Conservation (phyloP, 2,888 invertebrate genomes). For the Cosmia pyralina region DNA sequence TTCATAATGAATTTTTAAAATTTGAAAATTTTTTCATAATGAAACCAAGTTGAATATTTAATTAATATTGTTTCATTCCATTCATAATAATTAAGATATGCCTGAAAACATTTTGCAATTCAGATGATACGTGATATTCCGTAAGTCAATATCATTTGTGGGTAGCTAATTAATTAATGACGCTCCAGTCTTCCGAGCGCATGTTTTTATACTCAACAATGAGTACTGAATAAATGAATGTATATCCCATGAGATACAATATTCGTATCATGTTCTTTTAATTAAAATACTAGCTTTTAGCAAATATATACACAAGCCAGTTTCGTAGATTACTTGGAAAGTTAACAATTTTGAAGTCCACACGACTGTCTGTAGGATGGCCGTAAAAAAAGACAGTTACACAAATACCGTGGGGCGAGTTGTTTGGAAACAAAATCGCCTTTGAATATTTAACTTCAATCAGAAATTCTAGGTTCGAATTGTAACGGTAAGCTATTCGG, state of each 20-base stretch:
- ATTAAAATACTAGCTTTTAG: conserved; percentile 26
- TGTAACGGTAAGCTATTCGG: conserved; percentile 37
- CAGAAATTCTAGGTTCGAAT: conserved; percentile 46
- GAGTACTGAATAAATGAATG: conserved; percentile 19
- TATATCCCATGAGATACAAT: conserved; percentile 5
- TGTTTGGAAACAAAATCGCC: conserved; percentile 41
- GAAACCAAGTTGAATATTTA: conserved; percentile 24
- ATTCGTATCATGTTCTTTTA: conserved; percentile 25
- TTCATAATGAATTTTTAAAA: conserved; percentile 18
- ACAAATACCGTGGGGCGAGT: conserved; percentile 13
- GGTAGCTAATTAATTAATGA: conserved; percentile 38
- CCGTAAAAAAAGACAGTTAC: conserved; percentile 23
- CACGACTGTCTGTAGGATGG: neutral
- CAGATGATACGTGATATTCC: conserved; percentile 25
- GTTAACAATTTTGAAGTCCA: conserved; percentile 29
- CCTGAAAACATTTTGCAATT: conserved; percentile 36
- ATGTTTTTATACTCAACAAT: conserved; percentile 19
- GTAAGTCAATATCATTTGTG: conserved; percentile 47
- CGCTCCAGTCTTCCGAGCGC: conserved; percentile 3
- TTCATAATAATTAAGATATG: conserved; percentile 22
- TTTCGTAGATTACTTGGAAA: conserved; percentile 14
- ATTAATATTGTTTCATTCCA: neutral
- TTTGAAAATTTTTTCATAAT: conserved; percentile 23
- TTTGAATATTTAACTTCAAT: conserved; percentile 55
- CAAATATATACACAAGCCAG: conserved; percentile 23